Evolutionary conservation across 2,888 invertebrate species (phyloP).

Genomic region (Chrysolina oricalcia): DNA sequence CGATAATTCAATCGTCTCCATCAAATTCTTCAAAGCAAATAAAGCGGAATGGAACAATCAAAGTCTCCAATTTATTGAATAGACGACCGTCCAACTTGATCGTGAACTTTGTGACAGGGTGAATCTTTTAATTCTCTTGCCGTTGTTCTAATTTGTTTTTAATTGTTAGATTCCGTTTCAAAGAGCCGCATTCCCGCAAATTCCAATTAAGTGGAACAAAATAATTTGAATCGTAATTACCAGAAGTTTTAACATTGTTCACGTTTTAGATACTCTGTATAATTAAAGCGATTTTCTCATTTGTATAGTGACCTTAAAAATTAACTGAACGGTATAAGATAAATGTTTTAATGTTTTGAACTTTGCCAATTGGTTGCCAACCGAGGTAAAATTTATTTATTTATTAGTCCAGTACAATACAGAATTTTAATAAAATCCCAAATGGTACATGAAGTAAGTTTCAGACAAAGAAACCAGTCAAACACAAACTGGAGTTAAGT

Average conservation of each 20-base stretch:
- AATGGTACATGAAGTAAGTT: too few relatives aligned
- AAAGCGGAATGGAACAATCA: neutral
- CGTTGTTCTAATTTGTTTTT: conserved; percentile 15
- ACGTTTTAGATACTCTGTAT: neutral
- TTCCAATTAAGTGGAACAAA: conserved; percentile 11
- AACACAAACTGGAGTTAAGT: too few relatives aligned
- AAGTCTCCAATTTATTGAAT: neutral
- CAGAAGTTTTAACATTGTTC: conserved; percentile 6
- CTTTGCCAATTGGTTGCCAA: too few relatives aligned
- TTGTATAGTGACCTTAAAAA: neutral
- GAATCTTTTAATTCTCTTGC: conserved; percentile 8
- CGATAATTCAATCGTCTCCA: neutral
- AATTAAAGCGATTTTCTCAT: neutral
- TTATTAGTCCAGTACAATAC: too few relatives aligned
- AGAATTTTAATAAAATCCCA: too few relatives aligned
- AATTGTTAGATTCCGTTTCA: conserved; percentile 9
- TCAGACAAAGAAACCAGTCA: too few relatives aligned
- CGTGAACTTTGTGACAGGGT: conserved; percentile 3
- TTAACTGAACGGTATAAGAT: too few relatives aligned
- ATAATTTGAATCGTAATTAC: conserved; percentile 9
- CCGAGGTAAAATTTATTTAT: too few relatives aligned
- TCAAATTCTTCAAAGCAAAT: neutral
- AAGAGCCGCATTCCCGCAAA: neutral
- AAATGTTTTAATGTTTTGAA: too few relatives aligned
- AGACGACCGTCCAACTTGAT: neutral